Conservation (phyloP, 2,113 vertebrate genomes). For the Cyrtonyx montezumae region DNA sequence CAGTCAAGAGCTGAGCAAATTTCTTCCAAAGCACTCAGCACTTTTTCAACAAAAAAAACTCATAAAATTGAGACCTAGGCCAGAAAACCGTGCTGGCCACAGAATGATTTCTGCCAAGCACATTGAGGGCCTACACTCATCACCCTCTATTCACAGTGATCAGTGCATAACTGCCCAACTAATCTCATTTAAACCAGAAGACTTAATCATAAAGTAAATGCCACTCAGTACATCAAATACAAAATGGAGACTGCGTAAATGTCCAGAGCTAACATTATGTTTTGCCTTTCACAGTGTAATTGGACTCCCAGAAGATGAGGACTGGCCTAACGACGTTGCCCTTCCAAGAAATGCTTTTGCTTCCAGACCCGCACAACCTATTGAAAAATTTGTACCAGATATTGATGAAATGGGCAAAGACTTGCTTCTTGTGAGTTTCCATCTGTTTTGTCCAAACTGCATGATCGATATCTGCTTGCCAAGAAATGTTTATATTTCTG, state of each 20-base stretch:
- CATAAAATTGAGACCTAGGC: neutral
- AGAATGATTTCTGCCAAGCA: neutral
- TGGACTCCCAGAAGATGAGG: conserved; percentile 92
- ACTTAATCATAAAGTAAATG: neutral
- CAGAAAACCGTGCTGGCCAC: neutral
- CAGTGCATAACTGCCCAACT: neutral
- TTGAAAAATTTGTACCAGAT: conserved; percentile 92
- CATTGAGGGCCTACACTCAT: neutral
- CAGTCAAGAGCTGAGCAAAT: neutral
- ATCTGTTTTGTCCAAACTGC: neutral
- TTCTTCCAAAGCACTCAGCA: conserved; percentile 28
- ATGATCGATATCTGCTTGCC: neutral
- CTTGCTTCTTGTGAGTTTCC: conserved; percentile 88
- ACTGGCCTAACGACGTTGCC: conserved; percentile 95
- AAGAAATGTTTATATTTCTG: neutral
- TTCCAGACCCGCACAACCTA: conserved; percentile 86
- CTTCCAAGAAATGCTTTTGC: conserved; percentile 94
- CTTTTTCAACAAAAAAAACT: conserved; percentile 2
- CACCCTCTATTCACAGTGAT: neutral
- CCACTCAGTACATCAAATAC: neutral
- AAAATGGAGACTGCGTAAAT: neutral
- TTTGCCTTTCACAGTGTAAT: conserved; percentile 83
- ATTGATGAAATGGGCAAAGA: conserved; percentile 94
- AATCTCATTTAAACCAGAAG: neutral
- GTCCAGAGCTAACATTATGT: neutral